phyloP scores from a whole-genome alignment of 2,888 invertebrate species.

The Axea sp. region DNA sequence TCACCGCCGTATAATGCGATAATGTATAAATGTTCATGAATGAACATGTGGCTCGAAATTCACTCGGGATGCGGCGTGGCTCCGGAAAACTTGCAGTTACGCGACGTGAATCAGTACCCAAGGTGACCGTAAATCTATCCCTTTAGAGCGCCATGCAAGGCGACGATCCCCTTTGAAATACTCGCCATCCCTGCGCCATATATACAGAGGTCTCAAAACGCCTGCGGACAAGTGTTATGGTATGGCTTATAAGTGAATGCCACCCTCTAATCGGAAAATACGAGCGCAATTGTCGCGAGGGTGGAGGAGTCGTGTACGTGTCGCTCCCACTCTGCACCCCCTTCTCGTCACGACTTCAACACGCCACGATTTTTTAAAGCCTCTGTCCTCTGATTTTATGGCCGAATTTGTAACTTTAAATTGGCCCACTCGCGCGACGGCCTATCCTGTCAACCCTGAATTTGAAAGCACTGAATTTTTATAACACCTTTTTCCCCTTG shows the following conservation, averaged over 20 bases:
- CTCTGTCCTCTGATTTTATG: constrained; percentile 70
- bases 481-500: constrained; percentile 50
- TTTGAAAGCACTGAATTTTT: constrained; percentile 59
- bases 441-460: constrained; percentile 54
- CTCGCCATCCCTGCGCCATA: constrained; percentile 55
- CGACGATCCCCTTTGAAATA: constrained; percentile 49
- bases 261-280: constrained; percentile 79
- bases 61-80: constrained; percentile 60
- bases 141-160: constrained; percentile 67
- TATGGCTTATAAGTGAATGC: constrained; percentile 80
- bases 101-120: constrained; percentile 78
- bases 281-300: constrained; percentile 77
- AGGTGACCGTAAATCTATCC: constrained; percentile 79
- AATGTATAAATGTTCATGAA: constrained; percentile 65
- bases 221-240: constrained; percentile 79
- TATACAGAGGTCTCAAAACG: constrained; percentile 74
- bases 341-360: constrained; percentile 31
- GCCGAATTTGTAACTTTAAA: constrained; percentile 78
- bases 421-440: constrained; percentile 68
- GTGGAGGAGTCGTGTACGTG: constrained; percentile 62
- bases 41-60: constrained; percentile 74
- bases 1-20: constrained; percentile 41
- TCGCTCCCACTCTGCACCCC: constrained; percentile 16
- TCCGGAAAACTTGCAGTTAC: constrained; percentile 66
- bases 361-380: constrained; percentile 65